Evolutionary conservation across 2,888 invertebrate genomes (phyloP).

Genomic region (Margaritifera margaritifera): DNA sequence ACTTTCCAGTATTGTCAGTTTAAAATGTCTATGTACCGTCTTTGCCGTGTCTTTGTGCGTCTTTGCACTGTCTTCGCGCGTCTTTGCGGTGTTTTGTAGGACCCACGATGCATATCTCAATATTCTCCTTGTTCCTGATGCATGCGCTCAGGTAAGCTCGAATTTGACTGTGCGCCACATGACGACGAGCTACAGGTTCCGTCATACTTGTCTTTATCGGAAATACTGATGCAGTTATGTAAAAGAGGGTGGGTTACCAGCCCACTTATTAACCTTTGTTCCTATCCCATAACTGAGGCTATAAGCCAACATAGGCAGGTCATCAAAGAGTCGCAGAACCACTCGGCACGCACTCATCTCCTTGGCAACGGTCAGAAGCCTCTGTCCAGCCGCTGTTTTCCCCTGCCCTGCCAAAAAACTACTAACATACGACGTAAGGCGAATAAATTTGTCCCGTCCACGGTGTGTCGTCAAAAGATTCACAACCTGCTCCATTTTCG

Average conservation of each 20-base stretch:
- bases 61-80: too few species aligned
- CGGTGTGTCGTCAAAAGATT: slow-evolving; percentile 82
- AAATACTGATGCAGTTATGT: too few species aligned
- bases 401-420: slow-evolving; percentile 77
- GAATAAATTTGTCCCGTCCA: slow-evolving; percentile 88
- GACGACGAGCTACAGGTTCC: too few species aligned
- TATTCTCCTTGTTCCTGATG: too few species aligned
- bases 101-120: too few species aligned
- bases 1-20: too few species aligned
- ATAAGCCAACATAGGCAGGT: slow-evolving; percentile 85
- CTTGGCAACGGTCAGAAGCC: slow-evolving; percentile 40
- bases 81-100: too few species aligned
- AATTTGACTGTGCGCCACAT: too few species aligned
- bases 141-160: too few species aligned
- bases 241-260: neutral
- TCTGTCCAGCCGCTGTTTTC: slow-evolving; percentile 36
- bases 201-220: too few species aligned
- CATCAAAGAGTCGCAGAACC: slow-evolving; percentile 87
- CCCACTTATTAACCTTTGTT: slow-evolving; percentile 72
- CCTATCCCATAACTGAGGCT: slow-evolving; percentile 84
- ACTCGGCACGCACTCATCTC: slow-evolving; percentile 75
- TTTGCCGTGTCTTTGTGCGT: too few species aligned
- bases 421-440: slow-evolving; percentile 84
- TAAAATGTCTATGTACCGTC: too few species aligned
- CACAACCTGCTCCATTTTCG: slow-evolving; percentile 34